phyloP scores from a whole-genome alignment of 30 jellyfish, hydroid and myxozoan species.

The Chrysaora quinquecirrha region DNA sequence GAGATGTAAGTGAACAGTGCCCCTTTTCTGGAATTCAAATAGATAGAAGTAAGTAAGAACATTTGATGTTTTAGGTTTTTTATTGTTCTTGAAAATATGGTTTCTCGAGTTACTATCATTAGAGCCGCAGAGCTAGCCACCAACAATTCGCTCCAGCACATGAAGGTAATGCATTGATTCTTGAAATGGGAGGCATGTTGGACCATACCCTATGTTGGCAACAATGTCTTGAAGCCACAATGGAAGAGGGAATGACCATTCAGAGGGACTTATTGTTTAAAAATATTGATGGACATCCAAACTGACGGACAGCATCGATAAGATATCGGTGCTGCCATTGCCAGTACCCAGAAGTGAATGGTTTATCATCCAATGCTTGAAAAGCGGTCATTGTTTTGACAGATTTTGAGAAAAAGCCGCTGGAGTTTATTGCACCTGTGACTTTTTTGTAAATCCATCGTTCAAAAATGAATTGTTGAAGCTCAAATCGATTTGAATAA shows the following conservation, averaged over 20 bases:
- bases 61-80: not conserved
- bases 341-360: no score
- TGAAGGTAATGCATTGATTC: conserved; percentile 18
- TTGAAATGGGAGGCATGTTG: conserved; percentile 5
- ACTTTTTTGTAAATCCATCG: no score
- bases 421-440: no score
- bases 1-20: no score
- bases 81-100: conserved; percentile 25
- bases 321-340: conserved; percentile 43
- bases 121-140: conserved; percentile 52
- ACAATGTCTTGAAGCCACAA: no score
- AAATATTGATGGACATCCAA: conserved; percentile 41
- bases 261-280: conserved; percentile 11
- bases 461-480: no score
- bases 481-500: no score
- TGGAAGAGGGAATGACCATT: conserved; percentile 48
- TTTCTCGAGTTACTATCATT: conserved; percentile 11
- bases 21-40: conserved; percentile 50
- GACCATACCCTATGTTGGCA: not conserved
- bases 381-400: no score
- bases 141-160: conserved; percentile 42
- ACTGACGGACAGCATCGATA: conserved; percentile 45
- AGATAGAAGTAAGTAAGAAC: conserved; percentile 20
- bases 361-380: no score
- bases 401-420: no score